A percentile compares a stretch with the other conserved stretches of the same genome.
Evolutionary conservation across 2,113 vertebrate genomes (phyloP).

Genomic region (Macrotis lagotis): DNA sequence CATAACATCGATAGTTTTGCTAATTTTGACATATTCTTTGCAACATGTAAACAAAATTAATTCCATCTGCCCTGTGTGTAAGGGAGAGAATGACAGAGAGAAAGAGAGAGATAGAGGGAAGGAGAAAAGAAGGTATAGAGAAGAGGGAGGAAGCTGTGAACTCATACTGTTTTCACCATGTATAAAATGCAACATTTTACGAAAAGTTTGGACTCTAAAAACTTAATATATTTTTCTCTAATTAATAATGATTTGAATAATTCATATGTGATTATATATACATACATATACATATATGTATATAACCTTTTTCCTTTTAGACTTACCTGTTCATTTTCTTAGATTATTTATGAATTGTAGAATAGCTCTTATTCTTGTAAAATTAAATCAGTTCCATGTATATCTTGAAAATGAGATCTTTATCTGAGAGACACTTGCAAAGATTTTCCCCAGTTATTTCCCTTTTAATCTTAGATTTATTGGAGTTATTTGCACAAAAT

Average conservation of each 20-base stretch:
- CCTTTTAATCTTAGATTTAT: neutral
- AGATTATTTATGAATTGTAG: neutral
- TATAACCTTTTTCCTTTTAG: neutral
- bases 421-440: neutral
- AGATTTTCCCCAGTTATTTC: neutral
- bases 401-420: neutral
- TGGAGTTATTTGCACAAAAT: neutral
- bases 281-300: too few relatives aligned
- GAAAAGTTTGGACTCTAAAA: too few relatives aligned
- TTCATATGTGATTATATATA: too few relatives aligned
- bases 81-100: neutral
- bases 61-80: neutral
- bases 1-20: too few relatives aligned
- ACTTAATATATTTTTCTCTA: too few relatives aligned
- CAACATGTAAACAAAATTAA: neutral
- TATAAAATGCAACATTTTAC: too few relatives aligned
- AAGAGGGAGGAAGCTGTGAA: too few relatives aligned
- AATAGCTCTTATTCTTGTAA: neutral
- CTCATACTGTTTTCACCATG: too few relatives aligned
- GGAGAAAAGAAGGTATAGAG: too few relatives aligned
- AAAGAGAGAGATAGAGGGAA: too few relatives aligned
- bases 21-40: too few relatives aligned
- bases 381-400: neutral
- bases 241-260: too few relatives aligned
- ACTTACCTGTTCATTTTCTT: neutral